A percentile compares a stretch with the other conserved stretches of the same genome.
Evolutionary conservation across 2,113 vertebrate genomes (phyloP).

Genomic region (Romanogobio albipinnatus): DNA sequence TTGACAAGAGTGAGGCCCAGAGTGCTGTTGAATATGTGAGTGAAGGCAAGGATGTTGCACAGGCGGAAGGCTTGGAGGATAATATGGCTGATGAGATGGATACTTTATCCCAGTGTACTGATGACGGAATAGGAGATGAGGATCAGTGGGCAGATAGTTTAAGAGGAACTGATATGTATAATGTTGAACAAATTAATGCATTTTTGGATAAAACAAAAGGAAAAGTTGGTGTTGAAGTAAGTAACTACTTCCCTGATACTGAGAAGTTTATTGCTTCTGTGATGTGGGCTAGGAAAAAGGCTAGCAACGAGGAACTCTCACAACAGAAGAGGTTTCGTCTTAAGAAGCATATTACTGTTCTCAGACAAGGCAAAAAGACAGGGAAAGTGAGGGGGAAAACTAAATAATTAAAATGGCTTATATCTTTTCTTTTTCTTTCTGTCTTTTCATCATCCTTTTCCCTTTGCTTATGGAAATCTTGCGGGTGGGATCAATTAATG

Average conservation of each 20-base stretch:
- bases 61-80: neutral
- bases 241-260: neutral
- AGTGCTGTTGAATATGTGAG: neutral
- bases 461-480: neutral
- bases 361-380: neutral
- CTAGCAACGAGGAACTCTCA: neutral
- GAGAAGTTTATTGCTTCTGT: neutral
- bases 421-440: neutral
- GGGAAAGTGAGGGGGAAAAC: neutral
- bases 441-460: neutral
- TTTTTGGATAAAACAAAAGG: slow-evolving; percentile 8
- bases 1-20: neutral
- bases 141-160: neutral
- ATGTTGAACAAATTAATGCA: neutral
- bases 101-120: neutral
- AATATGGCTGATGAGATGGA: neutral
- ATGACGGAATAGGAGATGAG: neutral
- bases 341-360: neutral
- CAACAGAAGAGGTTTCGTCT: neutral
- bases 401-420: neutral
- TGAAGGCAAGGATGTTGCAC: neutral
- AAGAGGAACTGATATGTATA: neutral
- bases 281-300: neutral
- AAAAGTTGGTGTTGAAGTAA: neutral
- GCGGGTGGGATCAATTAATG: neutral